phyloP scores from a whole-genome alignment of 2,797 vertebrate species.

The Alauda arvensis region DNA sequence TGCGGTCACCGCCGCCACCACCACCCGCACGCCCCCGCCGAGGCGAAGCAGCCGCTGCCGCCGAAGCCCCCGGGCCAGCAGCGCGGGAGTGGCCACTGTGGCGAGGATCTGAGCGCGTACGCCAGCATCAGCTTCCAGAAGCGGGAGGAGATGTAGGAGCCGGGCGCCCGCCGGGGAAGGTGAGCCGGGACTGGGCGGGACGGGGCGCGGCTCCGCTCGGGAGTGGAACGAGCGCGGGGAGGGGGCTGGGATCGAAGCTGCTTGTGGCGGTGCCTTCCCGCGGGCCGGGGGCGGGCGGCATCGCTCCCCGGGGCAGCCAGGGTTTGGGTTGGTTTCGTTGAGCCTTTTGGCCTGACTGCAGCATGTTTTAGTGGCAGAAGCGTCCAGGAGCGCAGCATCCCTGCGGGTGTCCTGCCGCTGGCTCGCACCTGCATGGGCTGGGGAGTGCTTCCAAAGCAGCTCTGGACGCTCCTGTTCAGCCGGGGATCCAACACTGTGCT shows the following conservation, averaged over 20 bases:
- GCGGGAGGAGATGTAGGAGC: slow-evolving; percentile 74
- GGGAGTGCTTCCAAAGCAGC: neutral
- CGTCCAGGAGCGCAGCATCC: neutral
- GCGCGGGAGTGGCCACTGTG: slow-evolving; percentile 60
- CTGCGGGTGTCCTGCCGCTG: neutral
- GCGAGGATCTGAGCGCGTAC: slow-evolving; percentile 79
- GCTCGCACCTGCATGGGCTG: neutral
- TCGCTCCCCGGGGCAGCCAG: too few relatives aligned
- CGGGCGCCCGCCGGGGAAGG: slow-evolving; percentile 67
- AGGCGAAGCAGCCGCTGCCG: slow-evolving; percentile 38
- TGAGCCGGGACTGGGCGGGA: slow-evolving; percentile 48
- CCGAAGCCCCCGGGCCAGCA: slow-evolving; percentile 64
- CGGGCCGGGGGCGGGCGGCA: neutral
- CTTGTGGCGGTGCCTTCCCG: neutral
- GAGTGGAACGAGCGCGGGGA: neutral
- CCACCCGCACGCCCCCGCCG: slow-evolving; percentile 45
- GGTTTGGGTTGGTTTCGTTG: rapidly evolving
- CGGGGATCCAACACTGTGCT: rapidly evolving
- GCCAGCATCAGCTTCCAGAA: slow-evolving; percentile 88
- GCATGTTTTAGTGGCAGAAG: neutral
- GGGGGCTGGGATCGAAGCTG: neutral
- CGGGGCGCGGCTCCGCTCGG: neutral
- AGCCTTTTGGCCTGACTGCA: neutral
- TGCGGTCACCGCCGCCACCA: slow-evolving; percentile 66
- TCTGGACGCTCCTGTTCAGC: neutral